Evolutionary conservation across 2,113 vertebrate species (phyloP).

Genomic region (Andinoacara biseriatus): DNA sequence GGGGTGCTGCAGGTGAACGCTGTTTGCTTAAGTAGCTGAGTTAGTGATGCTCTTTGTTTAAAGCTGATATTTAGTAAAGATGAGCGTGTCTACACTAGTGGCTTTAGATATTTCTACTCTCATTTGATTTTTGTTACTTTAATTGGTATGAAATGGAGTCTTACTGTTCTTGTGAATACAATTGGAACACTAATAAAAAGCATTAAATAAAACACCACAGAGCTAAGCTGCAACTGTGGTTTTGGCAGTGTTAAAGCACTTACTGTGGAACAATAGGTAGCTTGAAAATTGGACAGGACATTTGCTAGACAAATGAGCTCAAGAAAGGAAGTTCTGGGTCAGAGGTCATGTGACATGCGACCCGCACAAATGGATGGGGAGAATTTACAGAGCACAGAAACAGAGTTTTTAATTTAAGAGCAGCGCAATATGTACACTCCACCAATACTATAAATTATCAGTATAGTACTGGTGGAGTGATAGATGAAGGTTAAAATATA

Average conservation of each 20-base stretch:
- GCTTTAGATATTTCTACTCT: neutral
- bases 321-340: neutral
- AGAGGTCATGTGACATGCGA: neutral
- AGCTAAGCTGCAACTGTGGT: neutral
- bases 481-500: neutral
- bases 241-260: neutral
- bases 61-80: too few relatives aligned
- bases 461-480: neutral
- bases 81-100: neutral
- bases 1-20: conserved; percentile 32
- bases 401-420: neutral
- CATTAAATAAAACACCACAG: neutral
- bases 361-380: neutral
- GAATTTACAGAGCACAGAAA: neutral
- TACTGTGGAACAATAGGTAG: neutral
- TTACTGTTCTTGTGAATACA: neutral
- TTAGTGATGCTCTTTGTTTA: conserved; percentile 24
- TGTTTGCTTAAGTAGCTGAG: conserved; percentile 32
- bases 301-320: conserved; percentile 20
- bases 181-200: neutral
- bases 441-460: neutral
- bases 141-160: neutral
- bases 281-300: neutral
- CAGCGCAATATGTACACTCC: neutral
- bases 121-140: neutral